Evolutionary conservation across 2,797 vertebrate genomes (phyloP).

Genomic region (Hypotaenidia philippensis): DNA sequence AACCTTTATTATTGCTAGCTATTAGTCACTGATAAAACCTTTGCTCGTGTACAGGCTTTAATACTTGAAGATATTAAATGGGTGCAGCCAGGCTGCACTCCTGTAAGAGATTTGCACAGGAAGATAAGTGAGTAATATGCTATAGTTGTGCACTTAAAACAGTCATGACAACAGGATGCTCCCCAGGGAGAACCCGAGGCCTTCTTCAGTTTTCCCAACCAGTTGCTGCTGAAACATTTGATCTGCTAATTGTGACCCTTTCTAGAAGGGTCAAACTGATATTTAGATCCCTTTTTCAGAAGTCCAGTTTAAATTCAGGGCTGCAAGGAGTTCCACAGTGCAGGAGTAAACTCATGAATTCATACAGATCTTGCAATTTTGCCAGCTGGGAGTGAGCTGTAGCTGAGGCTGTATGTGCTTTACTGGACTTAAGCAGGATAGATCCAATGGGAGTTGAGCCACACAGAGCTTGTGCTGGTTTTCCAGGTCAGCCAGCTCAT

Average conservation of each 20-base stretch:
- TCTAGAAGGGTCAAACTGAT: not conserved
- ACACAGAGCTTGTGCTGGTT: not conserved
- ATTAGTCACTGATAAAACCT: not conserved
- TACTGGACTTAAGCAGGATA: not conserved
- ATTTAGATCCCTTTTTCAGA: not conserved
- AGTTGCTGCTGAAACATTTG: not conserved
- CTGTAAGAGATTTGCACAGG: not conserved
- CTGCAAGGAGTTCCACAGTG: not conserved
- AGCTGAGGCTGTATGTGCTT: not conserved
- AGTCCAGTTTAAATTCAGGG: not conserved
- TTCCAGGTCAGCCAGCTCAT: not conserved
- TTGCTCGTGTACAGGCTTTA: not conserved
- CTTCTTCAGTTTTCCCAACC: not conserved
- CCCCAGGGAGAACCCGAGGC: not conserved
- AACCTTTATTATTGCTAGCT: not conserved
- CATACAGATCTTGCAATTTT: not conserved
- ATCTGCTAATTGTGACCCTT: not conserved
- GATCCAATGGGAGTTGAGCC: not conserved
- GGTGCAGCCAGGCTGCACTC: not conserved
- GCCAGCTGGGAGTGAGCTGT: not conserved
- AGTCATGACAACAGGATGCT: not conserved
- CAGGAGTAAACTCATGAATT: not conserved
- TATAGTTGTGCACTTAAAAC: conserved; percentile 2
- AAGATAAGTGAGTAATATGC: conserved; percentile 19
- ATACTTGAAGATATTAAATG: not conserved